These are phyloP conservation scores for Dimorphilus gyrociliatus DNA, from an alignment of 2,888 invertebrate genomes.

Conservation along the genomic window DNA sequence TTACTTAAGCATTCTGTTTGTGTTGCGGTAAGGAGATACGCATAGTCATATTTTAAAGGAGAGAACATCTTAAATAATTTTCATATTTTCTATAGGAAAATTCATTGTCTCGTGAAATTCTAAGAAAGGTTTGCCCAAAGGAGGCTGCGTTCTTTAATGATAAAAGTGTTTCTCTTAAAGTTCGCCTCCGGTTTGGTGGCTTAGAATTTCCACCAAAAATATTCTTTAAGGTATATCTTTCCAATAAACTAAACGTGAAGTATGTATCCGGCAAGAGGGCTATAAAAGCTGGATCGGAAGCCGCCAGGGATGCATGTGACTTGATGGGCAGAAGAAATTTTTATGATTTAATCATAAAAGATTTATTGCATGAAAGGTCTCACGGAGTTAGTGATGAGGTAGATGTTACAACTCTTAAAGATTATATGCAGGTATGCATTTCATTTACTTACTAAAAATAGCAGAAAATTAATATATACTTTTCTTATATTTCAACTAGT, in stretches of 20 bases:
- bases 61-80: conserved; percentile 1
- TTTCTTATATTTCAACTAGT: conserved; percentile 15
- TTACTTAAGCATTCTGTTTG: conserved; percentile 35
- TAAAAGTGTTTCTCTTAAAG: conserved; percentile 22
- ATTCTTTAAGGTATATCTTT: conserved; percentile 31
- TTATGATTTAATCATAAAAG: conserved; percentile 30
- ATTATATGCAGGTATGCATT: conserved; percentile 33
- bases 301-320: conserved; percentile 30
- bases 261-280: conserved; percentile 33
- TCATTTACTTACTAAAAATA: not conserved
- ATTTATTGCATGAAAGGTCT: conserved; percentile 23
- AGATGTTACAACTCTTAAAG: conserved; percentile 35
- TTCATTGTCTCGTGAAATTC: conserved; percentile 30
- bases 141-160: conserved; percentile 32
- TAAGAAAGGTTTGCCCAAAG: conserved; percentile 30
- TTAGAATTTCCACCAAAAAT: conserved; percentile 35
- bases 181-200: conserved; percentile 32
- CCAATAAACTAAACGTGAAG: conserved; percentile 18
- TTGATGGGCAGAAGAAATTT: conserved; percentile 33
- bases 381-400: conserved; percentile 26
- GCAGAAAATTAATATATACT: not conserved
- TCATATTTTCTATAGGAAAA: conserved; percentile 21
- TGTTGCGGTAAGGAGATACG: conserved; percentile 35
- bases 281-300: conserved; percentile 31
- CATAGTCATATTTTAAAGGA: conserved; percentile 1